Base-by-base conservation (phyloP, 2,888 invertebrate species). In the Beris morrisii region DNA sequence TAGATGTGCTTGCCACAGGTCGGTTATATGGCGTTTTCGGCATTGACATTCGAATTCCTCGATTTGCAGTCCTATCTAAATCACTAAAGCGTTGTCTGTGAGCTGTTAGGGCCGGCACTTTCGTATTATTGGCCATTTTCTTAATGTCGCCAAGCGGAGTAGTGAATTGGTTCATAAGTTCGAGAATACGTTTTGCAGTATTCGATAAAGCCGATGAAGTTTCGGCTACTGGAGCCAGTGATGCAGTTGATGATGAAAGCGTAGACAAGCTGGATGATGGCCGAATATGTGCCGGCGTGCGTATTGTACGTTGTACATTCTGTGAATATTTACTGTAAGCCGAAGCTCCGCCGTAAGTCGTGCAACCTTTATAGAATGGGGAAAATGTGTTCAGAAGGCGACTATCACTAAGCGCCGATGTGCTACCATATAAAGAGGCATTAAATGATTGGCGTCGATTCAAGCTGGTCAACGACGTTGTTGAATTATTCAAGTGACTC, bases 91-190 rank as follows among this genome's bases (percentile, higher is more conserved):
- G 71, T 13, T 72, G 70, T n/a, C 71, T 71, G 38, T 69, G 61
- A 30, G 67, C 59, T 31, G 53, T 64, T 43, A 71, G 67, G 9
- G 72, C 53, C 66, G 72, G 72, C 59, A 71, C 65, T 59, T 72
- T 71, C 9, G 75, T 73, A 46, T 74, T 76, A 66, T 73, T 76
- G 3, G 91, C 91, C 77, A 93, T 90, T 75, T 89, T 88, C 74
- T 87, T 89, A 2, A 90, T 92, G 77, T 93, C 93, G 53, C 83
- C 83, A 59, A 93, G 80, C 0, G 94, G 92, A 2, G 93, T 90
- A 0, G 92, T 89, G 80, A 91, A 92, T 73, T 89, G 87, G 76
- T 94, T 92, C 65, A 95, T 81, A 5, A 92, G 84, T 73, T 91
- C 89, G 73, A 95, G 81, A 70, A 95, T 90, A 70, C 89, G 85